phyloP scores from a whole-genome alignment of 2,888 invertebrate species.

The Ophion costatus region DNA sequence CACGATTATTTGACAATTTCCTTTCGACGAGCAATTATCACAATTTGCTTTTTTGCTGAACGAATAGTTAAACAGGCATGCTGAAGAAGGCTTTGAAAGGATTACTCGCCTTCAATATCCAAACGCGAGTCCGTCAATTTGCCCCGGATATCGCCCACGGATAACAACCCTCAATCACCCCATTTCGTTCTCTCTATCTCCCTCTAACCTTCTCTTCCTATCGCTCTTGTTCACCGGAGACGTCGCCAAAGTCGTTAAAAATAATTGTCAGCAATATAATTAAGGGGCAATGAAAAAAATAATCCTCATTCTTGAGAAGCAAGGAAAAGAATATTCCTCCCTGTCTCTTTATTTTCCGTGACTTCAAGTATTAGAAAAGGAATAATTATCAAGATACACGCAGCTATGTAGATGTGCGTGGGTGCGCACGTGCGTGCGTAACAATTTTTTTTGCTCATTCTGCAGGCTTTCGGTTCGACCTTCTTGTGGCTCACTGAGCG shows the following conservation, averaged over 20 bases:
- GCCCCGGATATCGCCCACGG: constrained; percentile 33
- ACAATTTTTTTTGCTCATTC: constrained; percentile 48
- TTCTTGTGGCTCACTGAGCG: constrained; percentile 55
- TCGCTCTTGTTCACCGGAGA: constrained; percentile 73
- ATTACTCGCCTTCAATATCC: constrained; percentile 55
- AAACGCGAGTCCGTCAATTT: constrained; percentile 25
- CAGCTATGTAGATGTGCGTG: background rate
- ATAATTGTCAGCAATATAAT: constrained; percentile 82
- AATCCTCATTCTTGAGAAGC: constrained; percentile 36
- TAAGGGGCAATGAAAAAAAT: constrained; percentile 75
- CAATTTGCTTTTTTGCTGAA: background rate
- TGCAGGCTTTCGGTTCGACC: constrained; percentile 37
- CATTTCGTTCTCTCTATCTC: background rate
- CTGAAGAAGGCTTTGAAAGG: constrained; percentile 59
- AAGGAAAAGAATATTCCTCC: constrained; percentile 37
- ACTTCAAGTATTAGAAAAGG: constrained; percentile 13
- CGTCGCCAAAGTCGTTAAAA: constrained; percentile 81
- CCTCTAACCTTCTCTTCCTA: constrained; percentile 45
- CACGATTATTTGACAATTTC: constrained; percentile 6
- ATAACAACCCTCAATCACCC: constrained; percentile 37
- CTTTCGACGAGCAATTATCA: constrained; percentile 8
- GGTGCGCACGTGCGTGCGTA: background rate
- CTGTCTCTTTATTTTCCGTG: constrained; percentile 10
- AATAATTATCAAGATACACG: constrained; percentile 23
- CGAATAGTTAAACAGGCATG: constrained; percentile 3